Evolutionary conservation across 1,140 invertebrate species (phyloP).

Genomic region (Hycleus phaleratus): DNA sequence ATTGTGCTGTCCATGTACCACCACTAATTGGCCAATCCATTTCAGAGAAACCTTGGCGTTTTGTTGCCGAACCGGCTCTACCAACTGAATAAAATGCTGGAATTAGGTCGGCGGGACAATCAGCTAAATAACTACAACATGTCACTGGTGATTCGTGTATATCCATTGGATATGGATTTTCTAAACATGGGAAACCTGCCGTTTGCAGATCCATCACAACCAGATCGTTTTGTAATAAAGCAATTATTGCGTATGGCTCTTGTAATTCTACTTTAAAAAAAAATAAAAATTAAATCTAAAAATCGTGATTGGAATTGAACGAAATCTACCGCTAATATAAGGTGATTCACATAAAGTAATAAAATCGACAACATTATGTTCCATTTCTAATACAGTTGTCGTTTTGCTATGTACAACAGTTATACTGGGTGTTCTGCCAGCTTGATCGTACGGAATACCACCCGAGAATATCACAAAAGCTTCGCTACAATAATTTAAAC

Average conservation of each 20-base stretch:
- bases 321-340: conserved; percentile 69
- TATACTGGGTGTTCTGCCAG: conserved; percentile 85
- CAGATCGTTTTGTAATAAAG: conserved; percentile 94
- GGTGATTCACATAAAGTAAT: conserved; percentile 90
- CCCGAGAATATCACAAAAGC: conserved; percentile 92
- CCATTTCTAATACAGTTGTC: conserved; percentile 98
- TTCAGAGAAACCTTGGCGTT: conserved; percentile 82
- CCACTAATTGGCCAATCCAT: conserved; percentile 93
- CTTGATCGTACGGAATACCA: conserved; percentile 83
- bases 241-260: conserved; percentile 95
- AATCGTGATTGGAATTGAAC: neutral
- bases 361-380: conserved; percentile 96
- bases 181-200: conserved; percentile 94
- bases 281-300: neutral
- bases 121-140: conserved; percentile 90
- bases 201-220: conserved; percentile 94
- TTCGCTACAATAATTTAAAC: conserved; percentile 52
- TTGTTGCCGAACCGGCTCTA: conserved; percentile 25
- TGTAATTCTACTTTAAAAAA: conserved; percentile 71
- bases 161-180: conserved; percentile 99
- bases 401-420: conserved; percentile 92
- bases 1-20: conserved; percentile 89
- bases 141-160: conserved; percentile 96
- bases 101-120: conserved; percentile 95
- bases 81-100: conserved; percentile 71